Evolutionary conservation across 2,888 invertebrate genomes (phyloP), one percentile per base, ranked within the genome.

Genomic region (Allophyes oxyacanthae): DNA sequence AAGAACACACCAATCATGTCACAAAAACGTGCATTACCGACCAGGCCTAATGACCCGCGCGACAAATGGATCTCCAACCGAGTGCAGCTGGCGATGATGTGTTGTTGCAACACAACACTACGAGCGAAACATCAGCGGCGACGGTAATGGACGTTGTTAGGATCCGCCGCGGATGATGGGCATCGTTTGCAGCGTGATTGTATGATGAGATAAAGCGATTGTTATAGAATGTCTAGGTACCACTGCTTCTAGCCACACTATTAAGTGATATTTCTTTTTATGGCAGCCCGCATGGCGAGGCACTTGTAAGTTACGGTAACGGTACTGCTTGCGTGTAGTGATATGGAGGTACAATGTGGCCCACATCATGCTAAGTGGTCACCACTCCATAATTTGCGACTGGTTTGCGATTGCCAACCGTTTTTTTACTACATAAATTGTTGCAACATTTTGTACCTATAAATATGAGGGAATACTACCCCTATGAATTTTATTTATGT

Each of bases 11-110:
- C 43, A 40, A 49, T 63, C 52, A 40, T 49, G 48, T 20, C 30
- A 56, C 57, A 73, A 73, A 69, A 76, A 65, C 59, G 57, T 73
- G 34, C 62, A 66, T 62, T 62, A 69, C 69, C 30, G 50, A 14
- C 37, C 42, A n/a, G n/a, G 41, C 40, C 28, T 64, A 58, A 75
- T 59, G 65, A 61, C 28, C 41, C 50, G 26, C 37, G 42, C 40
- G 41, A 48, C 62, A 43, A 62, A 74, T 65, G 66, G 54, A 33
- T 15, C 38, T 71, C 26, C 58, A 70, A 62, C 71, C 55, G 62
- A 62, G 38, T 43, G 55, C 72, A 58, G 71, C 57, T 50, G 55
- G 41, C 48, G 46, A 44, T 38, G 53, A 28, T 48, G 59, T 59
- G 56, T 26, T 46, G n/a, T n/a, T n/a, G n/a, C n/a, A 41, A 32